Base-by-base conservation (phyloP, 2,888 invertebrate genomes). In the Troglohyphantes excavatus region DNA sequence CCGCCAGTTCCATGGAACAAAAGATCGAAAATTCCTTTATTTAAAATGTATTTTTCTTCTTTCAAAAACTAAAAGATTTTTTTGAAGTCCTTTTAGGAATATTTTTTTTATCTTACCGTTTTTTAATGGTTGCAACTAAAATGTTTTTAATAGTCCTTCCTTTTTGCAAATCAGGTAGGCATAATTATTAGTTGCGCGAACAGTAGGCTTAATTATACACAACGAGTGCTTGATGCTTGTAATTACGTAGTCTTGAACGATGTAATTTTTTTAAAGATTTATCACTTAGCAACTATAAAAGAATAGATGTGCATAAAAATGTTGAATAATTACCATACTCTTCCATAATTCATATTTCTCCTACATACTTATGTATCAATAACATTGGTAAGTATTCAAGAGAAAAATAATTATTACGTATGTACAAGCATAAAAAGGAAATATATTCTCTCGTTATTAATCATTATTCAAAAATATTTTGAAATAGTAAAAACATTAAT, bases 1-100 rank as follows among this genome's bases (percentile, higher is more conserved):
- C 29, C 13, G 13, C 23, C 27, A 68, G 68, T 53, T 29, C 11
- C 53, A 9, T 27, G 21, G 68, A 81, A 68, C 68, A 81, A 78
- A 81, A 46, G 53, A 11, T 33, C 11, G 46, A 26, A 26, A 26
- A 17, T 9, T 59, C 9, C 17, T 39, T 33, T 11, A 39, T 78
- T 33, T 65, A 33, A 13, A 39, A 17, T 43, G 7, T 0, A n/a
- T 0, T 23, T n/a, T n/a, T 68, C 21, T 65, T n/a, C 26, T 46
- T 65, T 78, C n/a, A 6, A 43, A 61, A 78, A 21, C 13, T 21
- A 1, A 26, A n/a, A 2, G 17, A 29, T 17, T 43, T 39, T 46
- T 43, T 23, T 65, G 23, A n/a, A 2, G 17, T 19, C 6, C 26
- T 39, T 46, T 43, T 23, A 61, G 23, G 23, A 21, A 13, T 13